Percentiles rank a stretch among this genome's conserved stretches.
phyloP scores from a whole-genome alignment of 2,797 vertebrate genomes.

The Ispidina picta region DNA sequence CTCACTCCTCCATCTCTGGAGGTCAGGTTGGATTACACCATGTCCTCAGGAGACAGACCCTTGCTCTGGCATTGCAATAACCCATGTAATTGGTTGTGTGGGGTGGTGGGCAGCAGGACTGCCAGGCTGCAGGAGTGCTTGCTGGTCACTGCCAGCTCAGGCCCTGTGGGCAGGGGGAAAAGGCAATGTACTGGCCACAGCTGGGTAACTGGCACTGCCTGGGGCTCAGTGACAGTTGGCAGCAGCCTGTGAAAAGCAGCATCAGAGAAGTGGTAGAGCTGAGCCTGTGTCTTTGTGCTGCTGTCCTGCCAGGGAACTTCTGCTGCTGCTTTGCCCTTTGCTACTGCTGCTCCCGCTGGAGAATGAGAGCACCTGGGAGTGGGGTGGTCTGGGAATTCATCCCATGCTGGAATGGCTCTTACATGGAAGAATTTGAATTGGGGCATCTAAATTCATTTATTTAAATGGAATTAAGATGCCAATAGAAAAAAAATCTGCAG shows the following conservation, averaged over 20 bases:
- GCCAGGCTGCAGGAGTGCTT: fast-evolving
- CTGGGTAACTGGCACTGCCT: neutral
- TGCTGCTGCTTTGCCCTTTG: neutral
- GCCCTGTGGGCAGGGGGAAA: neutral
- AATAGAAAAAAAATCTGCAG: neutral
- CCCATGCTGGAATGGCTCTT: neutral
- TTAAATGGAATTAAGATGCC: neutral
- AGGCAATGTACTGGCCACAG: neutral
- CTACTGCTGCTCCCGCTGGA: neutral
- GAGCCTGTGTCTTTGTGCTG: fast-evolving
- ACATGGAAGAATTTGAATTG: neutral
- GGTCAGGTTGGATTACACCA: neutral
- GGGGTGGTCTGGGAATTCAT: neutral
- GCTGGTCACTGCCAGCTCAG: neutral
- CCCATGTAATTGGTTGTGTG: fast-evolving
- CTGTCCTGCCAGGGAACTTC: neutral
- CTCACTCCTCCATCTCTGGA: neutral
- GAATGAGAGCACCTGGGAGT: neutral
- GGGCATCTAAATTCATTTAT: neutral
- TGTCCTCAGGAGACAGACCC: neutral
- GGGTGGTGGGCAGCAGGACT: neutral
- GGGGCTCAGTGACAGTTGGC: fast-evolving
- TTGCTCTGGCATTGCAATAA: neutral
- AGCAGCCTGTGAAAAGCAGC: neutral
- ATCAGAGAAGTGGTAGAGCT: fast-evolving